These are phyloP conservation scores for Fragum fragum DNA, from an alignment of 2,888 invertebrate species.

Conservation along the genomic window DNA sequence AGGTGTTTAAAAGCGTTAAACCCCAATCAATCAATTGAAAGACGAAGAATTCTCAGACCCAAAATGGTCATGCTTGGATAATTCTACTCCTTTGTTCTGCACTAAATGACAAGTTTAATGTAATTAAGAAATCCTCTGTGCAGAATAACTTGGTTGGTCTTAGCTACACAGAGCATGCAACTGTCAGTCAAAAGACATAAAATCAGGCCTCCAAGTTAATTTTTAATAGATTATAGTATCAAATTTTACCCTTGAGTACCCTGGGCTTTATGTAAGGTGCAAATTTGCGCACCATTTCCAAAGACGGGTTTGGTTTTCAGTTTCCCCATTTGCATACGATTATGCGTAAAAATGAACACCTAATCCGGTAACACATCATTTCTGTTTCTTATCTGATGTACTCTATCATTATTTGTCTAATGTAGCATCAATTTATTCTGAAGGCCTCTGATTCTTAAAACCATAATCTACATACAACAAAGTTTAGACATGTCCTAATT, in stretches of 20 bases:
- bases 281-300: constrained; percentile 13
- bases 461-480: too few species aligned
- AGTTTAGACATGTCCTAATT: too few species aligned
- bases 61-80: too few species aligned
- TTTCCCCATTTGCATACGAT: constrained; percentile 25
- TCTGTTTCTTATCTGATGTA: constrained; percentile 20
- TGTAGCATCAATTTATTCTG: constrained; percentile 1
- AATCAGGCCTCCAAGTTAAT: background rate
- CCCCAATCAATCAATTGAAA: too few species aligned
- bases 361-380: constrained; percentile 23
- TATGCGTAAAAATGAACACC: constrained; percentile 17
- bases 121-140: constrained; percentile 14
- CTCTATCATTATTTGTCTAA: constrained; percentile 14
- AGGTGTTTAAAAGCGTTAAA: too few species aligned
- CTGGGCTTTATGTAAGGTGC: background rate
- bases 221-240: constrained; percentile 20
- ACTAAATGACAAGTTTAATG: constrained; percentile 1
- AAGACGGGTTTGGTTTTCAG: background rate
- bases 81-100: constrained; percentile 23
- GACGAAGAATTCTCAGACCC: too few species aligned
- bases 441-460: too few species aligned
- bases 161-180: constrained; percentile 17
- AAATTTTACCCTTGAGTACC: background rate
- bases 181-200: constrained; percentile 32
- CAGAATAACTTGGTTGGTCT: background rate